phyloP scores from a whole-genome alignment of 2,888 invertebrate genomes.

The Mongoloraphidia duomilia region DNA sequence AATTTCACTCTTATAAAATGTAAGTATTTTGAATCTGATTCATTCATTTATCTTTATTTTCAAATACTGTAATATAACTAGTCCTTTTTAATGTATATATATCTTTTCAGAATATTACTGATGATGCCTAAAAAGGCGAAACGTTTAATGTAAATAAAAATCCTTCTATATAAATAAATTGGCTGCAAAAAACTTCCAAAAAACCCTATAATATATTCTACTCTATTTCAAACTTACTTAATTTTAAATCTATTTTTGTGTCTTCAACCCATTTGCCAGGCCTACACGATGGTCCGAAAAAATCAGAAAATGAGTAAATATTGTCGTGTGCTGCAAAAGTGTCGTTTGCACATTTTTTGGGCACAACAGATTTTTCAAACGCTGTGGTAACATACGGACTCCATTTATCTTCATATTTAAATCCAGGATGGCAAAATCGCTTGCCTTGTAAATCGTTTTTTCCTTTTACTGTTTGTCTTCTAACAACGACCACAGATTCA shows the following conservation, averaged over 20 bases:
- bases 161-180: too few relatives aligned
- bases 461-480: conserved; percentile 30
- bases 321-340: conserved; percentile 42
- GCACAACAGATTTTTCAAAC: conserved; percentile 32
- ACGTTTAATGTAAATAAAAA: too few relatives aligned
- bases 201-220: too few relatives aligned
- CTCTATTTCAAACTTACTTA: conserved; percentile 37
- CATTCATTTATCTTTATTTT: too few relatives aligned
- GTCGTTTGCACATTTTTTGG: conserved; percentile 14
- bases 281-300: conserved; percentile 56
- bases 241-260: conserved; percentile 31
- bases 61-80: too few relatives aligned
- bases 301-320: conserved; percentile 39
- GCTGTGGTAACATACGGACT: conserved; percentile 44
- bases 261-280: conserved; percentile 54
- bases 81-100: too few relatives aligned
- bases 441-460: conserved; percentile 34
- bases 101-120: background rate
- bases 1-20: too few relatives aligned
- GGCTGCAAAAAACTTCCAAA: too few relatives aligned
- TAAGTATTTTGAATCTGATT: too few relatives aligned
- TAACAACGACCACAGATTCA: conserved; percentile 45
- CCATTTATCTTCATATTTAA: conserved; percentile 37
- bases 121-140: too few relatives aligned
- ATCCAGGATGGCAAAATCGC: conserved; percentile 52